These are phyloP conservation scores for Ceyx margarethae DNA, from an alignment of 2,113 vertebrate species.

Conservation along the genomic window DNA sequence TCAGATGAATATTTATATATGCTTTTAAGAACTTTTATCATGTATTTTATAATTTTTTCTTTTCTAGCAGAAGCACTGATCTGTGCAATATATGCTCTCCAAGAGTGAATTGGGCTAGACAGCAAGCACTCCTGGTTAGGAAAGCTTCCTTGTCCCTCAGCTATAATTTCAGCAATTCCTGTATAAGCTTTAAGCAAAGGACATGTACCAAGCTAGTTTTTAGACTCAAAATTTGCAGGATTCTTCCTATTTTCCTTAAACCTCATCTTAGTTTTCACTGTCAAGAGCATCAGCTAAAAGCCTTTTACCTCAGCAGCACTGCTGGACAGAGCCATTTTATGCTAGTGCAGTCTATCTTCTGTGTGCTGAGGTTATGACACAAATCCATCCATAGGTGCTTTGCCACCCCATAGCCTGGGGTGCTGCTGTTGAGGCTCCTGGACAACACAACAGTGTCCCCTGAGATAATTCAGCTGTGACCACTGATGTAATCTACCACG, in stretches of 20 bases:
- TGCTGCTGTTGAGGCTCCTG: neutral
- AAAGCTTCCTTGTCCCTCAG: neutral
- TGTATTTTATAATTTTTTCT: neutral
- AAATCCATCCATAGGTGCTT: rapidly evolving
- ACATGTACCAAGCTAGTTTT: neutral
- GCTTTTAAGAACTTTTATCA: neutral
- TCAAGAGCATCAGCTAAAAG: neutral
- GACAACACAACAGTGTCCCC: no score
- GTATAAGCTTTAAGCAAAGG: neutral
- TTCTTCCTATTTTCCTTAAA: neutral
- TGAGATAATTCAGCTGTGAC: neutral
- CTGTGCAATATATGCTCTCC: neutral
- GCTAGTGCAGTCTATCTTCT: neutral
- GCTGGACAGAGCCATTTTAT: neutral
- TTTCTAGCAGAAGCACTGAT: neutral
- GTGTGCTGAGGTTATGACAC: neutral
- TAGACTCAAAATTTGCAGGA: neutral
- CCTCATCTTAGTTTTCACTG: neutral
- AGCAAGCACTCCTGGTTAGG: neutral
- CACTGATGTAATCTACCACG: rapidly evolving
- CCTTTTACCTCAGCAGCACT: neutral
- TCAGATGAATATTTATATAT: neutral
- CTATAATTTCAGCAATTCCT: neutral
- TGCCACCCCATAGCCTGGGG: neutral
- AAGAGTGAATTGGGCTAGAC: neutral